Conservation (phyloP, 2,888 invertebrate genomes). For the Leptinotarsa peninsularis region DNA sequence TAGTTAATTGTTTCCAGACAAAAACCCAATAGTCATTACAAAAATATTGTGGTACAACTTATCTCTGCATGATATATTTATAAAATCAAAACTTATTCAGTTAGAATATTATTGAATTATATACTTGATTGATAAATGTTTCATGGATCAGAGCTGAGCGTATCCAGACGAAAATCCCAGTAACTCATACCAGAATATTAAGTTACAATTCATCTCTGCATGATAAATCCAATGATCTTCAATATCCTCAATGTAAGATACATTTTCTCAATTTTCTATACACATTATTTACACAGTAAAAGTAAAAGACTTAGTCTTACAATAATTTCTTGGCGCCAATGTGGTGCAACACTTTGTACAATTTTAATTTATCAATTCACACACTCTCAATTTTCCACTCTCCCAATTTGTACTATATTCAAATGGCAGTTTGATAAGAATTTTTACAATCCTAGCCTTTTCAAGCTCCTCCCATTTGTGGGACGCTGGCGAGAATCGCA, state of each 20-base stretch:
- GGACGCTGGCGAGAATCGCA: constrained; percentile 64
- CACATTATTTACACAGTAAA: constrained; percentile 43
- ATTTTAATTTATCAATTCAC: constrained; percentile 30
- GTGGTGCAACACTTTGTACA: constrained; percentile 48
- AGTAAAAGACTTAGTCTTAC: constrained; percentile 40
- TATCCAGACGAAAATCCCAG: constrained; percentile 1
- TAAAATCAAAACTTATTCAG: constrained; percentile 2
- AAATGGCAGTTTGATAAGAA: constrained; percentile 31
- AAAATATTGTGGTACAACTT: too few species aligned
- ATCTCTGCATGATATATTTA: neutral
- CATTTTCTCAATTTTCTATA: constrained; percentile 35
- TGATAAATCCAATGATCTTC: constrained; percentile 2
- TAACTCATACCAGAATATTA: neutral
- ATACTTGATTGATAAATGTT: neutral
- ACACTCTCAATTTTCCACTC: constrained; percentile 37
- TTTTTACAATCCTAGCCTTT: constrained; percentile 50
- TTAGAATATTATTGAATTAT: neutral
- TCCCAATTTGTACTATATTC: constrained; percentile 46
- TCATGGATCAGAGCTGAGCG: neutral
- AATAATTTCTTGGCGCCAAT: constrained; percentile 38
- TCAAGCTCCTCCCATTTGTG: constrained; percentile 40
- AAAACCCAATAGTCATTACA: too few species aligned
- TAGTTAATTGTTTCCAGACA: neutral
- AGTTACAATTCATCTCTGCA: neutral
- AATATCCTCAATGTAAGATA: constrained; percentile 26